Evolutionary conservation across 2,113 vertebrate genomes (phyloP).

Genomic region (Peucedramus taeniatus): DNA sequence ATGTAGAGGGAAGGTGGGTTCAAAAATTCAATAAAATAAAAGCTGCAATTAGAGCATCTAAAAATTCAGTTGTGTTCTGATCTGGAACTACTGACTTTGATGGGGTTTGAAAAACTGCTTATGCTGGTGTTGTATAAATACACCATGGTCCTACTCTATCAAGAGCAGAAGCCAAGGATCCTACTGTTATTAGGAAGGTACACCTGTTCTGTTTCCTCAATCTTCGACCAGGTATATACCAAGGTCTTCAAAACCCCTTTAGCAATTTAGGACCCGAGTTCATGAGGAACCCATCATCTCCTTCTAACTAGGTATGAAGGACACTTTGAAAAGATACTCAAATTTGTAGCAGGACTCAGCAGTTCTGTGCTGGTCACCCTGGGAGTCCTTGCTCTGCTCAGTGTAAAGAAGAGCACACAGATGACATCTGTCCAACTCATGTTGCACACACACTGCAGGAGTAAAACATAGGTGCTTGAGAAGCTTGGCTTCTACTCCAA

Average conservation of each 20-base stretch:
- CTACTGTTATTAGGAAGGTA: background rate
- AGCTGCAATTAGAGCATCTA: background rate
- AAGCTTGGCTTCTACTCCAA: background rate
- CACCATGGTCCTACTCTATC: background rate
- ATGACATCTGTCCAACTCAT: background rate
- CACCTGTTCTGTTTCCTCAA: background rate
- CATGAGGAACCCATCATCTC: background rate
- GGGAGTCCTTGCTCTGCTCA: background rate
- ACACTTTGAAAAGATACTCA: background rate
- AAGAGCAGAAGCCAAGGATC: background rate
- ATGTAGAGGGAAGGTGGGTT: background rate
- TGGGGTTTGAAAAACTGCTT: background rate
- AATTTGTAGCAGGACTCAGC: background rate
- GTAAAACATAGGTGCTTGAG: background rate
- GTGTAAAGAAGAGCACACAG: background rate
- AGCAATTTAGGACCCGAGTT: background rate
- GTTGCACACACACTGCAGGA: background rate
- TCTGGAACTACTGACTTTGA: background rate
- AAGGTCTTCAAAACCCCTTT: background rate
- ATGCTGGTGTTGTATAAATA: background rate
- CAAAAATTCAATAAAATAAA: background rate
- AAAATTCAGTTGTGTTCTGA: background rate
- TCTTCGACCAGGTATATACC: background rate
- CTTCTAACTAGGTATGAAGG: background rate
- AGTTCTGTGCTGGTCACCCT: background rate